Base-by-base conservation (phyloP, 2,113 vertebrate species). In the Oceanodroma tethys region DNA sequence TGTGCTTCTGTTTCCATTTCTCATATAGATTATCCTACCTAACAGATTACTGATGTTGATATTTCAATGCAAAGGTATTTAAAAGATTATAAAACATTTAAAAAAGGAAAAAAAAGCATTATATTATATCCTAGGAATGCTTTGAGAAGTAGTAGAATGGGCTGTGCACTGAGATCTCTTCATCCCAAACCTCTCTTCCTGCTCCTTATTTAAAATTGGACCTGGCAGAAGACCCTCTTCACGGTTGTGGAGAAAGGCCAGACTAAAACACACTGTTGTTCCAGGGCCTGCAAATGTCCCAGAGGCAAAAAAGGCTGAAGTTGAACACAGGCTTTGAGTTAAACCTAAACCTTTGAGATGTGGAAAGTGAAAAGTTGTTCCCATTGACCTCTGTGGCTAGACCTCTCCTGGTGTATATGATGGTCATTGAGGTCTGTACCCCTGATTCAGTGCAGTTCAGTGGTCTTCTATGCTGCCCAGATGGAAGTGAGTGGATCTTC, bases 361-460 rank as follows among this genome's bases (percentile, higher is more conserved):
- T 84, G 38, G 43, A 53, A 90, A 81, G 18, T 36, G 26, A 52
- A n/a, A 56, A 6, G 13, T 52, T 76, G 3, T 58, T 81, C 30
- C 43, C 20, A 48, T 32, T 81, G 38, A 29, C 30, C 5, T n/a
- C 17, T 81, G 34, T 52, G 32, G 17, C 17, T 48, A 18, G 12
- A 25, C 4, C 2, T 81, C 22, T 76, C 22, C 17, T 67, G 36
- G 19, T 12, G 1, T 3, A 14, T 1, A 0, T 23, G 36, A 9
- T n/a, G 11, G 30, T 17, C 17, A 4, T 0, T 59, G 72, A 27
- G 32, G 13, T 75, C 63, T 87, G 36, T 32, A 9, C 3, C 18
- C 19, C 25, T 3, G 6, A 13, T 18, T 67, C 8, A 2, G 10
- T 9, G 43, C 50, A 80, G 22, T 18, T 70, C 14, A 7, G 26